Base-by-base conservation (phyloP, 2,113 vertebrate species). In the Prietella phreatophila region DNA sequence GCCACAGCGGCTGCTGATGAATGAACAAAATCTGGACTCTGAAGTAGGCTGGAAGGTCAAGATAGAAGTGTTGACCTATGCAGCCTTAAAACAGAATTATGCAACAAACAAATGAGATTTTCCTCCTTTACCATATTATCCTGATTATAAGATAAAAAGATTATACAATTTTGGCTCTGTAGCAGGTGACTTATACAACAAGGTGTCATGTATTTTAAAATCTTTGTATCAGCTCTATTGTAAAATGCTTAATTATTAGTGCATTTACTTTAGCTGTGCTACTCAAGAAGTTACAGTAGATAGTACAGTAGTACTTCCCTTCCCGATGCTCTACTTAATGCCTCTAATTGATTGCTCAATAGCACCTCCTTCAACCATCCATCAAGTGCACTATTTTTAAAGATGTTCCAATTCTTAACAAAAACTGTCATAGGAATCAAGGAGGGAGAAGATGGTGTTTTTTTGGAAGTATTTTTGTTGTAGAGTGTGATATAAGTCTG, bases 1-100 rank as follows among this genome's bases (percentile, higher is more conserved):
- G 80, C 78, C 79, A 55, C 85, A 65, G 10, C 17, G 27, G 58
- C 85, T 56, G 55, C 73, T 87, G 82, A 76, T 76, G 71, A 69
- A 82, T 58, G 84, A 86, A 56, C n/a, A 80, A 63, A 83, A 56
- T 56, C 20, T 30, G 39, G 14, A n/a, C 60, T 65, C 53, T 75
- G 36, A 88, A 55, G 83, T 81, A 82, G 78, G 82, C 20, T 84
- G 55, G 65, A 82, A 9, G 55, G 56, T 82, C 73, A 60, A 36
- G 42, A 80, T 53, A 42, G 20, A 9, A 80, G 87, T 50, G 79
- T 90, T 53, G 30, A 71, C 19, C 22, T 6, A 84, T 88, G 60
- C n/a, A 55, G 6, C 1, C 20, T 5, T 79, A 17, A 9, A 79
- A 56, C 76, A 80, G 27, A 22, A 3, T 42, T 82, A 7, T 1